Evolutionary conservation across 2,888 invertebrate genomes (phyloP), one percentile per base, ranked within the genome.

Genomic region (Meteorus colon): DNA sequence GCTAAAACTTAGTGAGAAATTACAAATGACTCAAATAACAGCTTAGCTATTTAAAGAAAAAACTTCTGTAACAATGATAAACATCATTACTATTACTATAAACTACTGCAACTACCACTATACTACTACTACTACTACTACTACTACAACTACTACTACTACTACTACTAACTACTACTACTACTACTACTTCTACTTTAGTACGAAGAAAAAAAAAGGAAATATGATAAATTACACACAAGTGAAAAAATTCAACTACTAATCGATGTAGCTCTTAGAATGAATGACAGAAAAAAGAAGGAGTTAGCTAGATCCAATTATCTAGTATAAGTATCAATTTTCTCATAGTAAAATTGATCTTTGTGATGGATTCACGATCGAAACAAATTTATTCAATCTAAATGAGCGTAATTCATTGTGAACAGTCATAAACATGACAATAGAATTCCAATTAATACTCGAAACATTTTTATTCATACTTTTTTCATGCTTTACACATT

Each of bases 1-100:
- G 83, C 84, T 83, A n/a, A 82, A 4, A 82, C 82, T 84, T 84
- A 83, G 84, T 84, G 78, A 70, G 81, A 85, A 77, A 62, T 67
- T 74, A 79, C 68, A 77, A 41, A 79, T 75, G 83, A 82, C 81
- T 83, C 79, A 83, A 83, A 73, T 82, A 83, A 77, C 82, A 83
- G 83, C 82, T 82, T 85, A 86, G 83, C 68, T 83, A 83, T 81
- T 74, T 73, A 73, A 80, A 76, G 37, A 37, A 31, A 51, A 65
- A 37, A 71, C 77, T 73, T 63, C 69, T 74, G 75, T 55, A 79
- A 78, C 72, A 80, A 82, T 73, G 76, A 81, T 82, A 84, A 84
- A 74, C 82, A 84, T 83, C 81, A 80, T 79, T 78, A 80, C 79
- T 80, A 80, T 78, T 78, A 80, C 66, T 65, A 65, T 81, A 81